These are phyloP conservation scores for Reticulitermes lucifugus DNA, from an alignment of 2,888 invertebrate species.

Conservation along the genomic window DNA sequence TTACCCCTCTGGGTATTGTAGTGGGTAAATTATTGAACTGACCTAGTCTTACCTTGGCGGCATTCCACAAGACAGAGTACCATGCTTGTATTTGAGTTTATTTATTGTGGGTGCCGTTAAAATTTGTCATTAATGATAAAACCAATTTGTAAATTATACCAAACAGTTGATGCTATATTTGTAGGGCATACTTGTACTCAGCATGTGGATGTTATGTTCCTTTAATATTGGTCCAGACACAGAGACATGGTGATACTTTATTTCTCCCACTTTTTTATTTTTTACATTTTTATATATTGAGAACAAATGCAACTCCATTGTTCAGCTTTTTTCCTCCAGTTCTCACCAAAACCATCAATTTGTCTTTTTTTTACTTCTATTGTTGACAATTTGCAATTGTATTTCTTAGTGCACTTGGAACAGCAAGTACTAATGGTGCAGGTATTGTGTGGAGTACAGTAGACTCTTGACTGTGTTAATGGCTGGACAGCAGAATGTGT, in stretches of 20 bases:
- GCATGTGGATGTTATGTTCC: constrained; percentile 28
- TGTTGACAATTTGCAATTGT: constrained; percentile 10
- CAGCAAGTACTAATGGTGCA: constrained; percentile 16
- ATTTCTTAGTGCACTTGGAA: neutral
- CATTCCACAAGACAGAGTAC: constrained; percentile 27
- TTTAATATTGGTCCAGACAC: constrained; percentile 26
- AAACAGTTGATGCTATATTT: constrained; percentile 19
- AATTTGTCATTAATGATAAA: constrained; percentile 23
- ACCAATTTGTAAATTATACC: constrained; percentile 30
- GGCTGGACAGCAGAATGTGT: constrained; percentile 12
- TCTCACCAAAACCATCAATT: neutral
- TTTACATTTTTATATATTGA: constrained; percentile 37
- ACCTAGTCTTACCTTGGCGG: constrained; percentile 41
- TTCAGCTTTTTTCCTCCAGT: constrained; percentile 21
- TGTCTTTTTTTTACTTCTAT: neutral
- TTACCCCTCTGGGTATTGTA: constrained; percentile 17
- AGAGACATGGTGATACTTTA: constrained; percentile 2
- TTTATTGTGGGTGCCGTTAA: constrained; percentile 42
- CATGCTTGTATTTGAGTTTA: constrained; percentile 26
- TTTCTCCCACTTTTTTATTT: constrained; percentile 24
- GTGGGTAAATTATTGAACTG: constrained; percentile 36
- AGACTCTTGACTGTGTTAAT: constrained; percentile 5
- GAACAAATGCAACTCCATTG: constrained; percentile 1
- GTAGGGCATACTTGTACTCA: constrained; percentile 41
- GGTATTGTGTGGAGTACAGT: constrained; percentile 1